Base-by-base conservation (phyloP, 53 echinoderm and acorn worm genomes). In the Echinarachnius parma region DNA sequence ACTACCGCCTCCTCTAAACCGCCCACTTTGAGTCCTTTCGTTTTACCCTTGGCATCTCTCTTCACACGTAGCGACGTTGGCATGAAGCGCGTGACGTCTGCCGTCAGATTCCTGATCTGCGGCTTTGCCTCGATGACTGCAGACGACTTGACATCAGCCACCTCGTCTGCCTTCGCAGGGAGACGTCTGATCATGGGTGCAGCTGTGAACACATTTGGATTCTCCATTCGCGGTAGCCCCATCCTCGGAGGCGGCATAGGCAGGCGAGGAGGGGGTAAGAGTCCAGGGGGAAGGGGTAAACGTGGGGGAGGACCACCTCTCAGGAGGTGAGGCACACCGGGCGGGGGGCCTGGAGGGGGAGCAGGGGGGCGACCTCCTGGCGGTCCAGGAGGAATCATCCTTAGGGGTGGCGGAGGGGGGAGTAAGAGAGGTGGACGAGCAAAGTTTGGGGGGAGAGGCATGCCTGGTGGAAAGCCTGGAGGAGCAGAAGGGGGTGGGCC, bases 71-170 rank as follows among this genome's bases (percentile, higher is more conserved):
- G 81, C 0, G 91, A 91, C 0, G 87, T 87, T 5, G 95, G 90
- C 86, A 91, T 86, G 76, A 94, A 91, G 14, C 90, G 65, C 0
- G 95, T 94, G 31, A 94, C 95, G 48, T 94, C 95, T 0, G 95
- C 95, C 70, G 91, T 87, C 47, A 94, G 83, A 71, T 94, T 94
- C 35, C 95, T 80, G 33, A 94, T 80, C 70, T 94, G 95, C 0
- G 95, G 95, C 34, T 94, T 94, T 29, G 95, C 95, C 36, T 89
- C 89, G 39, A 94, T 94, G 35, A 87, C 91, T 22, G 95, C 95
- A 1, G 95, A 90, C 16, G 87, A 87, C 53, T 78, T 91, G 58
- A 81, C 75, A 8, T 87, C 91, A 0, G 60, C 75, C 23, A 48
- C 31, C 34, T 87, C 91, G 28, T 91, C 90, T 23, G 57, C 61